Evolutionary conservation across 2,113 vertebrate genomes (phyloP), one percentile per base, ranked within the genome.

Genomic region (Anhinga rufa): DNA sequence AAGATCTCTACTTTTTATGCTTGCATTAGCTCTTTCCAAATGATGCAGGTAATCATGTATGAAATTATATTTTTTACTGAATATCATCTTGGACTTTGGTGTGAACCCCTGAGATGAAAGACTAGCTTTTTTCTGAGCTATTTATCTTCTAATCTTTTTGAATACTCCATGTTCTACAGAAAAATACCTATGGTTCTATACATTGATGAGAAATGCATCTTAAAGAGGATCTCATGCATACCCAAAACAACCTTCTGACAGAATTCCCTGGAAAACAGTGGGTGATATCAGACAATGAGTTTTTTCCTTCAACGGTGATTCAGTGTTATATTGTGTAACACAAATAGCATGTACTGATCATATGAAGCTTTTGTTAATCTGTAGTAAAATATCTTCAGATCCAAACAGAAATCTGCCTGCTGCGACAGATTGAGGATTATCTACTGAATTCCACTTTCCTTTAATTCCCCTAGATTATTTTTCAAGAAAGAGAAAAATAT

Each of bases 341-440:
- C 82, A 90, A 96, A 93, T 66, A 83, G 60, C 54, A 55, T 89
- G 69, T 86, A 94, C 86, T 96, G 93, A 83, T 93, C 88, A 92
- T 82, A 88, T n/a, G 71, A 93, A 93, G 95, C 77, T 95, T 96
- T 94, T 79, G 80, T 91, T 96, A 97, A 97, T 92, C 97, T 8
- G 8, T 65, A 91, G 90, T 65, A 96, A 92, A 25, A 68, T 88
- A 93, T 82, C 91, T 96, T 92, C 64, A 95, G 82, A 93, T 86
- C 75, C 83, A 93, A 96, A 88, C 12, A 93, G 85, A 95, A 95
- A 82, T 95, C 93, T 94, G 91, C 77, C 76, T 90, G 79, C 52
- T 95, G 91, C 2, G 20, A 79, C 92, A 95, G 96, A 95, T 57
- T 96, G 94, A 70, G 95, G 94, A 97, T 97, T 97, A 97, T 72